A percentile compares a stretch with the other conserved stretches of the same genome.
Evolutionary conservation across 2,888 invertebrate genomes (phyloP).

Genomic region (Catocala sponsa): DNA sequence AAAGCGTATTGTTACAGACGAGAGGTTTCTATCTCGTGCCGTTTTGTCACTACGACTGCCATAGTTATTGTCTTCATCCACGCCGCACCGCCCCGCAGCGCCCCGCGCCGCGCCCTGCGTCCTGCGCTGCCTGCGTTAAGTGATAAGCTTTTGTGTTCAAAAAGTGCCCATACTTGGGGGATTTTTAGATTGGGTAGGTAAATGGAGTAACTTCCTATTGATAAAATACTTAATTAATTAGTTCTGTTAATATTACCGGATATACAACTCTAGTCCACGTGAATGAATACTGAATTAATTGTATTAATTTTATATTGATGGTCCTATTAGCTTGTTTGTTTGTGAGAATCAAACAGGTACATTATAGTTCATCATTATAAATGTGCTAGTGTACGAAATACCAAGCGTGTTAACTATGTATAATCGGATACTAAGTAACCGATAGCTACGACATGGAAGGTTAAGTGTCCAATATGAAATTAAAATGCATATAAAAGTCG

Average conservation of each 20-base stretch:
- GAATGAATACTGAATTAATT: neutral
- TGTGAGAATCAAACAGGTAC: too few species aligned
- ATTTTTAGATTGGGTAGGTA: conserved; percentile 7
- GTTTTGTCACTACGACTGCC: conserved; percentile 71
- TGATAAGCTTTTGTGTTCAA: conserved; percentile 40
- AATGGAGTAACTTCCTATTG: neutral
- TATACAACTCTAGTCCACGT: neutral
- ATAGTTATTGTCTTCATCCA: conserved; percentile 70
- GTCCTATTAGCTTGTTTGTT: too few species aligned
- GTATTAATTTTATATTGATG: neutral
- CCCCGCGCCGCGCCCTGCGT: neutral
- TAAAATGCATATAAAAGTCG: conserved; percentile 29
- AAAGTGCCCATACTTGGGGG: conserved; percentile 4
- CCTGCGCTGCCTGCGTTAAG: conserved; percentile 36
- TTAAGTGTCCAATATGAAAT: neutral
- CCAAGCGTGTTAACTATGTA: too few species aligned
- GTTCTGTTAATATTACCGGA: neutral
- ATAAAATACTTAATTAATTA: neutral
- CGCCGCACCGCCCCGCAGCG: conserved; percentile 9
- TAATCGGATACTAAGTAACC: too few species aligned
- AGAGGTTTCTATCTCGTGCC: conserved; percentile 71
- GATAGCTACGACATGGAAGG: neutral
- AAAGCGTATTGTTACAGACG: conserved; percentile 81
- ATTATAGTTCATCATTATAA: too few species aligned
- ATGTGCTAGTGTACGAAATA: too few species aligned